Evolutionary conservation across 2,113 vertebrate genomes (phyloP).

Genomic region (Hemiscyllium ocellatum): DNA sequence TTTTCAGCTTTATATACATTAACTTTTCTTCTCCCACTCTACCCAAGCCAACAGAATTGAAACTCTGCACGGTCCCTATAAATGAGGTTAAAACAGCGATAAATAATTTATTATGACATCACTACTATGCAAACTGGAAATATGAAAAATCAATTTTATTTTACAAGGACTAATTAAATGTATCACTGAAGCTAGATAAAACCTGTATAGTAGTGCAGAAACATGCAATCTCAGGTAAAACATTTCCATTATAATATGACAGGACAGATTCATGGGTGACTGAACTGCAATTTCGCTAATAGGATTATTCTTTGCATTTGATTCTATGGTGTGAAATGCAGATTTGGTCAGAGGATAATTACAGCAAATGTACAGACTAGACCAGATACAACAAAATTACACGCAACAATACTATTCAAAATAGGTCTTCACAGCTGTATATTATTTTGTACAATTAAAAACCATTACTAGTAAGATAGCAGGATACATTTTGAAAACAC

Average conservation of each 20-base stretch:
- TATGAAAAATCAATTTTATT: neutral
- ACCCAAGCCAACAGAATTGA: neutral
- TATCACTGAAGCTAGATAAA: neutral
- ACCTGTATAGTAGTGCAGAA: neutral
- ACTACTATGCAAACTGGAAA: neutral
- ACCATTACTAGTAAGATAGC: neutral
- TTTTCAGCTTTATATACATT: neutral
- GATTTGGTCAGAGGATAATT: neutral
- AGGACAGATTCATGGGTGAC: constrained; percentile 2
- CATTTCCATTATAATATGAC: neutral
- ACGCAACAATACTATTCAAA: neutral
- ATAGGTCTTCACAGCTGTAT: neutral
- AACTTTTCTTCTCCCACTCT: neutral
- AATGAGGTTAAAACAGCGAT: neutral
- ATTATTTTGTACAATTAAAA: neutral
- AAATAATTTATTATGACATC: neutral
- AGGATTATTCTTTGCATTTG: constrained; percentile 18
- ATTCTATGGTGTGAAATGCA: neutral
- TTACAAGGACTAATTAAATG: constrained; percentile 25
- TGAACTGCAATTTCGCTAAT: constrained; percentile 18
- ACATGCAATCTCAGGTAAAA: neutral
- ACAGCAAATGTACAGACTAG: neutral
- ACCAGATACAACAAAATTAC: neutral
- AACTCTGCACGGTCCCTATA: neutral
- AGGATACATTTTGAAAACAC: neutral